Base-by-base conservation (phyloP, 2,888 invertebrate species). In the Eledone cirrhosa region DNA sequence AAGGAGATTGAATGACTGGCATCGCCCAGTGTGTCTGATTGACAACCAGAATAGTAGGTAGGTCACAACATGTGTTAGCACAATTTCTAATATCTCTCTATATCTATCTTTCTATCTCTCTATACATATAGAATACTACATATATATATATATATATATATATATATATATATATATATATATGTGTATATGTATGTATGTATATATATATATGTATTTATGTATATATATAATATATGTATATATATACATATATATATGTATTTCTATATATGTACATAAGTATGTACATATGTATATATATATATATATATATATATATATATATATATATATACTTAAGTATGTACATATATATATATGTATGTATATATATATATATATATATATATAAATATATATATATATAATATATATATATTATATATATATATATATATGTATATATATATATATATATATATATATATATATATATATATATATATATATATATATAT, bases 1-100 rank as follows among this genome's bases (percentile, higher is more conserved):
- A 31, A 72, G 72, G 72, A 72, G 72, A n/a, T 72, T 72, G 72
- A 72, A 72, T 72, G 72, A 72, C 72, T 72, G 72, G 72, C 72
- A 72, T 41, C 72, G 72, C 31, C 72, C 72, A 72, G 72, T 72
- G 41, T 72, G 72, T 72, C 72, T 72, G 72, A 72, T 72, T 72
- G 72, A 72, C 33, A 22, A 41, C 33, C 41, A 41, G 41, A 41
- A 41, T 72, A n/a, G 33, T 72, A 72, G 72, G 72, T 72, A 72
- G 72, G 72, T 72, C 72, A n/a, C 31, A 19, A 7, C 33, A n/a
- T 72, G 72, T 41, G 41, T 72, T n/a, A 33, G 33, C 72, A 33
- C 33, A 72, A 72, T 72, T 72, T 72, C 72, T 72, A 19, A 72
- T 72, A 29, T 72, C 27, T 72, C 72, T 29, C 63, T 19, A n/a